Conservation (phyloP, 2,888 invertebrate genomes). For the Cerastis rubricosa region DNA sequence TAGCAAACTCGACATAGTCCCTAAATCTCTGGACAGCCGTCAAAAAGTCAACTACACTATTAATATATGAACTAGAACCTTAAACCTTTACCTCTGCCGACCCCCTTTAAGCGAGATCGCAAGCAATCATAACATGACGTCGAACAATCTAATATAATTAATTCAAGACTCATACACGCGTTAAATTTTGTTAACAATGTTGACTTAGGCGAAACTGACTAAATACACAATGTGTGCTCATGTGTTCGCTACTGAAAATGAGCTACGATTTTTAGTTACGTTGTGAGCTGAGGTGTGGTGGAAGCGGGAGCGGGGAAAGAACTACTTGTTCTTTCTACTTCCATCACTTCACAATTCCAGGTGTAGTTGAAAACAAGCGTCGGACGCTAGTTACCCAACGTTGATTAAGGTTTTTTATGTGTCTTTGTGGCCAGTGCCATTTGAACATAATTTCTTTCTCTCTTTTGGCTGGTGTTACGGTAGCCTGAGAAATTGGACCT, state of each 20-base stretch:
- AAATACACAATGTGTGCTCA: conserved; percentile 48
- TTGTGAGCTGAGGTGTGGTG: not conserved
- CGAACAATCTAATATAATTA: conserved; percentile 62
- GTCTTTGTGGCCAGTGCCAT: not conserved
- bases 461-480: not conserved
- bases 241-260: conserved; percentile 29
- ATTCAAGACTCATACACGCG: conserved; percentile 61
- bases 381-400: not conserved
- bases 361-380: not conserved
- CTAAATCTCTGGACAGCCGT: not conserved
- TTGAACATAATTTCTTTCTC: not conserved
- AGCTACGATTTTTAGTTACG: conserved; percentile 27
- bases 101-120: conserved; percentile 26
- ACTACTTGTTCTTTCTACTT: not conserved
- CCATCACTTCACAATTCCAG: not conserved
- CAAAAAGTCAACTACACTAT: conserved; percentile 22
- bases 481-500: not conserved
- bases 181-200: conserved; percentile 61
- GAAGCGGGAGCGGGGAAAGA: not conserved
- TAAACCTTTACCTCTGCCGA: conserved; percentile 18
- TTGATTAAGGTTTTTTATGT: not conserved
- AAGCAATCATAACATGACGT: conserved; percentile 52
- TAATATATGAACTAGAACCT: conserved; percentile 10
- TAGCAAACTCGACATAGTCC: not conserved
- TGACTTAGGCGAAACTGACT: conserved; percentile 64